Evolutionary conservation across 2,113 vertebrate species (phyloP).

Genomic region (Alethe diademata): DNA sequence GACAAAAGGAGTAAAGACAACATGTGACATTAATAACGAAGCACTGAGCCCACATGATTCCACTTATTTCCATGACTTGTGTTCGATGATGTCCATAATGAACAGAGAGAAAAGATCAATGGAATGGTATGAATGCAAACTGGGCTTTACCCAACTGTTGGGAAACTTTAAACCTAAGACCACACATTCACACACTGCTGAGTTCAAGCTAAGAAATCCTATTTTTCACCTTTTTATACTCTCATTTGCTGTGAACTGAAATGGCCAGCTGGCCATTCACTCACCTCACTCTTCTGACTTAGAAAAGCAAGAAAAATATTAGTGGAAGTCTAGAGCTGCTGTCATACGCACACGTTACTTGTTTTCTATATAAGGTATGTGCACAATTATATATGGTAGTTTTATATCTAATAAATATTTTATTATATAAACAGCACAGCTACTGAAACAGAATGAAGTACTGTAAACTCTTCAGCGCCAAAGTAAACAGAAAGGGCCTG

Average conservation of each 20-base stretch:
- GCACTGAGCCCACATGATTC: background rate
- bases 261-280: background rate
- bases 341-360: too few species aligned
- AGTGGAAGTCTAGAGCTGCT: background rate
- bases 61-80: background rate
- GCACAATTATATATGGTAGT: background rate
- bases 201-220: background rate
- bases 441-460: background rate
- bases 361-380: background rate
- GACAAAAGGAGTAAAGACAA: background rate
- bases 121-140: background rate
- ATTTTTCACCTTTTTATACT: background rate
- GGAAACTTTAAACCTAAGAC: background rate
- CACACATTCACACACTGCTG: fast-evolving
- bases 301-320: background rate
- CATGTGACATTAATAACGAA: background rate
- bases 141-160: background rate
- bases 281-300: background rate
- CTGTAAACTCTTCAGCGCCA: background rate
- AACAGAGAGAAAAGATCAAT: background rate
- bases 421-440: background rate
- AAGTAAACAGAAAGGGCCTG: background rate
- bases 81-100: background rate
- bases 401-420: background rate
- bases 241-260: background rate